Percentiles rank a stretch among this genome's conserved stretches.
phyloP scores from a whole-genome alignment of 2,888 invertebrate species.

The Thalpophila matura region DNA sequence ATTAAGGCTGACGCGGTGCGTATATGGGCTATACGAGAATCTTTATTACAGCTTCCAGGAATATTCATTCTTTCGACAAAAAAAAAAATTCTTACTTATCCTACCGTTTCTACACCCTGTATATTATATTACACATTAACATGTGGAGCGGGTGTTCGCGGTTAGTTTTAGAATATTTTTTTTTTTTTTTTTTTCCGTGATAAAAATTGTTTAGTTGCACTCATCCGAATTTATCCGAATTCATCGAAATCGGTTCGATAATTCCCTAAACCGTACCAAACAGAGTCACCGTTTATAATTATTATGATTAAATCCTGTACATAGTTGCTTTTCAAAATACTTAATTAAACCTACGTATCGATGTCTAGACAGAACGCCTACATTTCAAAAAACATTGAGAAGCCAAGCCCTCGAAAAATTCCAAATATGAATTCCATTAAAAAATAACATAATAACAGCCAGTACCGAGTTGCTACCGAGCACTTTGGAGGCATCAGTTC shows the following conservation, averaged over 20 bases:
- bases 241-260: background rate
- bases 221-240: too few relatives aligned
- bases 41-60: slow-evolving; percentile 33
- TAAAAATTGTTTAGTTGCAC: background rate
- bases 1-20: slow-evolving; percentile 43
- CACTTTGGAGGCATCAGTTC: slow-evolving; percentile 35
- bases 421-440: background rate
- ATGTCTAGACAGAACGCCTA: slow-evolving; percentile 26
- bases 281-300: too few relatives aligned
- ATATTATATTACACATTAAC: background rate
- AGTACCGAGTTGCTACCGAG: slow-evolving; percentile 17
- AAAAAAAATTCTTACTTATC: slow-evolving; percentile 37
- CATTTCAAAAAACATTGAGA: background rate
- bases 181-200: background rate
- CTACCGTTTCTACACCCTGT: background rate
- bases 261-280: background rate
- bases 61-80: slow-evolving; percentile 6
- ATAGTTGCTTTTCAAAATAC: slow-evolving; percentile 1
- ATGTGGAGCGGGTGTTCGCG: too few relatives aligned
- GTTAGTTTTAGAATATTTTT: too few relatives aligned
- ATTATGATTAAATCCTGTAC: too few relatives aligned
- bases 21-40: slow-evolving; percentile 40
- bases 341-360: background rate
- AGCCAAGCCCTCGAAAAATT: background rate
- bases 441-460: slow-evolving; percentile 23